These are phyloP conservation scores for Macroramphosus scolopax DNA, from an alignment of 2,797 vertebrate species.

Conservation along the genomic window DNA sequence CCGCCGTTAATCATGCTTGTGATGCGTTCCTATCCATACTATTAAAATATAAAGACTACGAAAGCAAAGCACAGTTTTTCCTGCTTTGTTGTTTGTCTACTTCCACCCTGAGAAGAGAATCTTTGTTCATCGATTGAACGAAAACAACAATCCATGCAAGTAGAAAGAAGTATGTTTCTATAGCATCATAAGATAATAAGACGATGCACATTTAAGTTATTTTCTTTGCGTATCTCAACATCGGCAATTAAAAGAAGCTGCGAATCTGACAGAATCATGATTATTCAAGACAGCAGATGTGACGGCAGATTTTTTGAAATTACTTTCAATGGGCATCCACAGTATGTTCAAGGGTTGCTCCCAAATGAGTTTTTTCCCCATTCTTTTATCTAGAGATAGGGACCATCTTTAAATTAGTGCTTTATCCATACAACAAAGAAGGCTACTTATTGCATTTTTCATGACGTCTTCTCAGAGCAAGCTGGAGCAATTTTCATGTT, in stretches of 20 bases:
- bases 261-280: constrained; percentile 27
- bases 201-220: constrained; percentile 17
- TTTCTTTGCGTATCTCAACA: constrained; percentile 14
- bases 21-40: constrained; percentile 50
- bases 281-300: constrained; percentile 20
- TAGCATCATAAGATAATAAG: constrained; percentile 30
- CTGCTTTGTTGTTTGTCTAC: constrained; percentile 41
- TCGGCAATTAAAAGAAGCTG: constrained; percentile 7
- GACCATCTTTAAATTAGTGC: constrained; percentile 61
- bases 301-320: constrained; percentile 8
- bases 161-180: constrained; percentile 19
- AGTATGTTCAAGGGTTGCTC: constrained; percentile 32
- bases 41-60: constrained; percentile 43
- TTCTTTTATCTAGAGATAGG: constrained; percentile 52
- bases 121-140: too few species aligned
- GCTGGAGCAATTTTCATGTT: constrained; percentile 40
- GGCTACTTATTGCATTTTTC: constrained; percentile 50
- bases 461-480: constrained; percentile 44
- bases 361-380: constrained; percentile 40
- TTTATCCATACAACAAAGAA: constrained; percentile 54
- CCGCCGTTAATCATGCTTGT: constrained; percentile 14
- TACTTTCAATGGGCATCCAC: constrained; percentile 30
- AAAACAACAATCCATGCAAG: too few species aligned
- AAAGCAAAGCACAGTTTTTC: constrained; percentile 39
- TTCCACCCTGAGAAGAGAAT: constrained; percentile 38